Evolutionary conservation across 2,797 vertebrate species (phyloP).

Genomic region (Periparus ater): DNA sequence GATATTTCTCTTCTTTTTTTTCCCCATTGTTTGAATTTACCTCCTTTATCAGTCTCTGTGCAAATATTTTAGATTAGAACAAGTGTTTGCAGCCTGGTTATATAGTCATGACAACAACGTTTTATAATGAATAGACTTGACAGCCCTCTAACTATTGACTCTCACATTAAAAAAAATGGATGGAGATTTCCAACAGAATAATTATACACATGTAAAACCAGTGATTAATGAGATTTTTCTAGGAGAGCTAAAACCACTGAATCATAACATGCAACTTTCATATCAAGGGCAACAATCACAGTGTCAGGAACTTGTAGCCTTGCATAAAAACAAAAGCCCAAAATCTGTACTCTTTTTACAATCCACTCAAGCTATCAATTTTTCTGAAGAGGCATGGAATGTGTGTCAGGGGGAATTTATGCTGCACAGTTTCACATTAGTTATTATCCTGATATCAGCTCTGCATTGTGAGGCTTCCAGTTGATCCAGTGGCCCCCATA

Average conservation of each 20-base stretch:
- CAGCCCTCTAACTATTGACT: slow-evolving; percentile 25
- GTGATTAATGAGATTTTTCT: slow-evolving; percentile 37
- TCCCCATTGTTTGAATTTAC: not conserved
- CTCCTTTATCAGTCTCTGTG: not conserved
- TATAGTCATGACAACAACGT: not conserved
- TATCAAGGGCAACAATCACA: slow-evolving; percentile 17
- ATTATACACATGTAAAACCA: slow-evolving; percentile 19
- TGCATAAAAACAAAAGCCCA: slow-evolving; percentile 31
- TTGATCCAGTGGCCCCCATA: not conserved
- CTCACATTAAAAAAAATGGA: not conserved
- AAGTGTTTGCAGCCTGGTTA: slow-evolving; percentile 6
- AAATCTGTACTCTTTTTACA: not conserved
- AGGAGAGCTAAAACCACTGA: slow-evolving; percentile 13
- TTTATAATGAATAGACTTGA: slow-evolving; percentile 8
- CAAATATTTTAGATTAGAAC: not conserved
- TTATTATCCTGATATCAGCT: not conserved
- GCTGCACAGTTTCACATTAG: not conserved
- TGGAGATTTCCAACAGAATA: slow-evolving; percentile 42
- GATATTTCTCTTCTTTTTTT: not conserved
- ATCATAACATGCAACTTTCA: not conserved
- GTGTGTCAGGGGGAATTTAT: not conserved
- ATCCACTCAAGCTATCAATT: not conserved
- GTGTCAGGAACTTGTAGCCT: not conserved
- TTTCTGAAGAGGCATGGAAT: not conserved
- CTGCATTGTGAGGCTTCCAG: not conserved